Evolutionary conservation across 2,797 vertebrate genomes (phyloP).

Genomic region (Lates japonicus): DNA sequence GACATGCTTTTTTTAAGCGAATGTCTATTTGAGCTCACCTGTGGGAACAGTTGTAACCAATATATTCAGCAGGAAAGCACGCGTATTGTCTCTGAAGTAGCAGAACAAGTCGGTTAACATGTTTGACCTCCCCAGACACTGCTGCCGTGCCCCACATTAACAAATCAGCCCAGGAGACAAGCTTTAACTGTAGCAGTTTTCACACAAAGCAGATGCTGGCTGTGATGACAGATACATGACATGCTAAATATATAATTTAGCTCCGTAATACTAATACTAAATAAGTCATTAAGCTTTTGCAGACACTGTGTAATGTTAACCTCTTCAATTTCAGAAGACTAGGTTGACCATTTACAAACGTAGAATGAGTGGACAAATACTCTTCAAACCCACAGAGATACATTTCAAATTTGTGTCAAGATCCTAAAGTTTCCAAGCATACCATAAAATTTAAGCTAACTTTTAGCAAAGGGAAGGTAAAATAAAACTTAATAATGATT

Average conservation of each 20-base stretch:
- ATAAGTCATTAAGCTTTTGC: conserved; percentile 10
- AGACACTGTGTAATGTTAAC: neutral
- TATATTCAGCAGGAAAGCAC: conserved; percentile 54
- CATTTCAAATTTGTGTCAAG: neutral
- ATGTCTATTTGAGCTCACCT: conserved; percentile 29
- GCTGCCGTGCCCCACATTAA: conserved; percentile 61
- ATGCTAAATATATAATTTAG: conserved; percentile 8
- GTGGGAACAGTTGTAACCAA: conserved; percentile 61
- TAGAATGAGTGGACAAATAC: neutral
- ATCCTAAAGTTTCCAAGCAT: neutral
- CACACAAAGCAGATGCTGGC: conserved; percentile 21
- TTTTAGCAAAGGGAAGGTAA: conserved; percentile 2
- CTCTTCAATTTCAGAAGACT: neutral
- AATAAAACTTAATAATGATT: neutral
- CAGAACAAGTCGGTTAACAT: conserved; percentile 83
- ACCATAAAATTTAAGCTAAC: neutral
- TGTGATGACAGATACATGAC: conserved; percentile 23
- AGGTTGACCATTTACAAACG: neutral
- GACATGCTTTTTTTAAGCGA: conserved; percentile 51
- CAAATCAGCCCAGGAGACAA: conserved; percentile 29
- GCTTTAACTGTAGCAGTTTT: conserved; percentile 38
- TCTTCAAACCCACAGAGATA: neutral
- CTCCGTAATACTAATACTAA: neutral
- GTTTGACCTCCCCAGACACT: conserved; percentile 67
- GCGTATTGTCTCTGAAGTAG: conserved; percentile 73